These are phyloP conservation scores for Rhorus exstirpatorius DNA, from an alignment of 2,888 invertebrate species.

Conservation along the genomic window DNA sequence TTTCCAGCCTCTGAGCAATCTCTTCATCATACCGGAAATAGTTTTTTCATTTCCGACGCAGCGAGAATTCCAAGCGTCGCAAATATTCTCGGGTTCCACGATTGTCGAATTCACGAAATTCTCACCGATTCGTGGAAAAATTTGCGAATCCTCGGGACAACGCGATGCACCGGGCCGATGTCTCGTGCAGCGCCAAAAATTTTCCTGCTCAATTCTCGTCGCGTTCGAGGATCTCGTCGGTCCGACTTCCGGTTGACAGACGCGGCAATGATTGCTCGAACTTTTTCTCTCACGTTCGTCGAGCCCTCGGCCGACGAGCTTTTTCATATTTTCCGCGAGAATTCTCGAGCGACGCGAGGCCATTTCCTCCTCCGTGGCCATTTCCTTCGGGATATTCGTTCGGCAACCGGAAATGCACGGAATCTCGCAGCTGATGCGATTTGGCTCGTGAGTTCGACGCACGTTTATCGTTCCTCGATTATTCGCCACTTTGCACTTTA, in stretches of 20 bases:
- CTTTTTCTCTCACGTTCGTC: no score
- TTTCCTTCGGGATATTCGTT: neutral
- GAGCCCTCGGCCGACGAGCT: neutral
- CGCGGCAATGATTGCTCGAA: constrained; percentile 31
- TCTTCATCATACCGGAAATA: constrained; percentile 46
- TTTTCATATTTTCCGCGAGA: constrained; percentile 29
- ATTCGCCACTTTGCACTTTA: neutral
- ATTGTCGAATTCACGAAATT: neutral
- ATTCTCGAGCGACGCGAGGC: constrained; percentile 14
- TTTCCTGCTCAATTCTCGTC: constrained; percentile 18
- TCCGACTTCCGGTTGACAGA: constrained; percentile 59
- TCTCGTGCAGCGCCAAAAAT: constrained; percentile 62
- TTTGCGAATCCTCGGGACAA: constrained; percentile 41
- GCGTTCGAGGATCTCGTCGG: constrained; percentile 44
- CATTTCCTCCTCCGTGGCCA: neutral
- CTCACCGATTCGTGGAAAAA: neutral
- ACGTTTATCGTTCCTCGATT: constrained; percentile 4
- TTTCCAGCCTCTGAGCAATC: constrained; percentile 51
- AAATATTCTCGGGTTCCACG: constrained; percentile 4
- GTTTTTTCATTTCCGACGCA: constrained; percentile 17
- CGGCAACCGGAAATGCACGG: neutral
- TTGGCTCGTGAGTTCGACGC: constrained; percentile 6
- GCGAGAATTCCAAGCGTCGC: neutral
- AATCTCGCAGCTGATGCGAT: constrained; percentile 21
- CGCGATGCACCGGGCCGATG: constrained; percentile 63